Conservation (phyloP, 1,140 invertebrate species). For the Leptinotarsa lineolata region DNA sequence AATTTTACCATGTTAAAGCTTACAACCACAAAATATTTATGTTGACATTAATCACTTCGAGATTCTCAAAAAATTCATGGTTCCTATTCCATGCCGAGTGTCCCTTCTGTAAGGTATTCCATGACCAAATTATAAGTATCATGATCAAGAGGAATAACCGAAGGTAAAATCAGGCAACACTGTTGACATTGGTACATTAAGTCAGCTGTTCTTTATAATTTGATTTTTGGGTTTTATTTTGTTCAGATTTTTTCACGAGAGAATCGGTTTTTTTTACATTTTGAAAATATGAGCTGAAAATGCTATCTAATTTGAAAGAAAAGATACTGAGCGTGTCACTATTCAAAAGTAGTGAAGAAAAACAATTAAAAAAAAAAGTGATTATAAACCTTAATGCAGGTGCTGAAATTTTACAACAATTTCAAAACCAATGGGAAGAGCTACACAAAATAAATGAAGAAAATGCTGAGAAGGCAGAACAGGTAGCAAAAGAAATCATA, state of each 20-base stretch:
- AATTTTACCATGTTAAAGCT: no score
- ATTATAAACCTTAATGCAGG: slow-evolving; percentile 64
- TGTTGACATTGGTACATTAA: neutral
- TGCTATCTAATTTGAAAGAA: slow-evolving; percentile 50
- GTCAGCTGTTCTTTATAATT: neutral
- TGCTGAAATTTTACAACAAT: slow-evolving; percentile 64
- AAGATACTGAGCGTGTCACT: slow-evolving; percentile 47
- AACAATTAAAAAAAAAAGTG: slow-evolving; percentile 32
- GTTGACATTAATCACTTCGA: no score
- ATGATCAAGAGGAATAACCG: no score
- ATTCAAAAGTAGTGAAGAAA: slow-evolving; percentile 35
- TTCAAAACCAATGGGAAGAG: slow-evolving; percentile 69
- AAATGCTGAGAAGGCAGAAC: slow-evolving; percentile 64
- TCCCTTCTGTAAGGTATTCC: no score
- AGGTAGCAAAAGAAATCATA: slow-evolving; percentile 63
- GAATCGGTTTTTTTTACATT: neutral
- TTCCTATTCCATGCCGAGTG: no score
- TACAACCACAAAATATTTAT: no score
- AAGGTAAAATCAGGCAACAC: neutral
- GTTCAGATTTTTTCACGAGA: no score
- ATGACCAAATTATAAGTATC: no score
- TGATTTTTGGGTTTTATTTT: neutral
- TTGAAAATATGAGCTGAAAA: slow-evolving; percentile 19
- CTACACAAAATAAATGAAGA: slow-evolving; percentile 66
- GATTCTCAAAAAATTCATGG: no score